These are phyloP conservation scores for Frankliniella intonsa DNA, from an alignment of 2,888 invertebrate genomes.

Conservation along the genomic window DNA sequence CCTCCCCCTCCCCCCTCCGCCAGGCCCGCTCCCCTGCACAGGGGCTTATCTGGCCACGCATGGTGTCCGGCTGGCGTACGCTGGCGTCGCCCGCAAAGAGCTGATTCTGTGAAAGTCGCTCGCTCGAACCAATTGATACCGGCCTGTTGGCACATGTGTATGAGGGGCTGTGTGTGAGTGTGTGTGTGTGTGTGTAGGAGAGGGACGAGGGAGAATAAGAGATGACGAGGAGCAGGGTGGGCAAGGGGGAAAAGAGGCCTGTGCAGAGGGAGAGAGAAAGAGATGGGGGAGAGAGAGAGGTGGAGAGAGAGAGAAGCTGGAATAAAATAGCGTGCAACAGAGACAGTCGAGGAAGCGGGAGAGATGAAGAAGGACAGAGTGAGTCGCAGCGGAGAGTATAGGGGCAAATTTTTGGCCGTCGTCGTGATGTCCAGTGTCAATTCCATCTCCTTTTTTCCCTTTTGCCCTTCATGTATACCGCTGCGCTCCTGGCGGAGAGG, in stretches of 20 bases:
- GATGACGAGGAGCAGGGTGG: too few species aligned
- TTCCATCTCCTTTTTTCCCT: too few species aligned
- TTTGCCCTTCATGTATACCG: too few species aligned
- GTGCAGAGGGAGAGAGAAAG: not conserved
- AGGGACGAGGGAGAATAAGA: too few species aligned
- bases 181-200: not conserved
- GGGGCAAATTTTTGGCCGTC: too few species aligned
- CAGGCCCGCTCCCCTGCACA: not conserved
- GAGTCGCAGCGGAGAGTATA: not conserved
- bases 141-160: not conserved
- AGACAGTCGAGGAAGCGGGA: not conserved
- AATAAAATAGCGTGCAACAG: too few species aligned
- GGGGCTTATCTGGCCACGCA: conserved; percentile 19
- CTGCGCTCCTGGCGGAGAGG: too few species aligned
- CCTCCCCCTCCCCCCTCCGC: not conserved
- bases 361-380: not conserved
- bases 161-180: not conserved
- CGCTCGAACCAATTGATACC: conserved; percentile 24
- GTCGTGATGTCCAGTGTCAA: too few species aligned
- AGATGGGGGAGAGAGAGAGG: not conserved
- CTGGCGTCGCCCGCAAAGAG: not conserved
- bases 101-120: conserved; percentile 22
- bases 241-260: not conserved
- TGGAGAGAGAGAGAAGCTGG: not conserved
- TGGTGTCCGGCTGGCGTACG: not conserved